Base-by-base conservation (phyloP, 2,113 vertebrate species). In the Dicerorhinus sumatrensis region DNA sequence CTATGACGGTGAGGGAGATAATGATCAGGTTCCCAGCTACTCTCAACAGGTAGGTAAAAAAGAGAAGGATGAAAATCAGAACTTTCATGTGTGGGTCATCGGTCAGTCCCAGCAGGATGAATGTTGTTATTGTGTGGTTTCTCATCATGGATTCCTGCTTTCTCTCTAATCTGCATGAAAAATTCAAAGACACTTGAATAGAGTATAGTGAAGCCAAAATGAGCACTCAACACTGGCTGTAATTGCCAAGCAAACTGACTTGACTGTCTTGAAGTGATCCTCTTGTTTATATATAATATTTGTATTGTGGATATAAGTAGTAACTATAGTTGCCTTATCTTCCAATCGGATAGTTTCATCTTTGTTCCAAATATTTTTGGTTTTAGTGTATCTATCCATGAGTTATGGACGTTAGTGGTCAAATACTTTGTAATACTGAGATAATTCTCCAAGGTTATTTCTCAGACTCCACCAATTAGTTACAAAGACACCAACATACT, bases 121-220 rank as follows among this genome's bases (percentile, higher is more conserved):
- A 98, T 29, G 81, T 92, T 63, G 90, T 96, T 46, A 98, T 60
- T 42, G 97, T 96, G n/a, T 89, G 60, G 42, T 98, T 98, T 87
- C 62, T 96, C 97, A 96, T 96, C 12, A 20, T 12, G 16, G 31
- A 31, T 4, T 54, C 77, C 46, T 81, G 89, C 67, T 18, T 84
- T 77, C 58, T 84, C 6, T 1, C 56, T 20, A 9, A 77, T 39
- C 60, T 77, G 70, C 10, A n/a, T 79, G 42, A 62, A 83, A 29
- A 83, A 83, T 27, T 14, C 39, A 91, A 17, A 91, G 54, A 29
- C 8, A 73, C 33, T 48, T 62, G 31, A 48, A 25, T 54, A 73
- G 25, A 39, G 42, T 51, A 16, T 21, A 65, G 17, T 67, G 31
- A 69, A 80, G 63, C 2, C 46, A 42, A 39, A 69, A 14, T 39